Base-by-base conservation (phyloP, 2,797 vertebrate genomes). In the Pseudochirops cupreus region DNA sequence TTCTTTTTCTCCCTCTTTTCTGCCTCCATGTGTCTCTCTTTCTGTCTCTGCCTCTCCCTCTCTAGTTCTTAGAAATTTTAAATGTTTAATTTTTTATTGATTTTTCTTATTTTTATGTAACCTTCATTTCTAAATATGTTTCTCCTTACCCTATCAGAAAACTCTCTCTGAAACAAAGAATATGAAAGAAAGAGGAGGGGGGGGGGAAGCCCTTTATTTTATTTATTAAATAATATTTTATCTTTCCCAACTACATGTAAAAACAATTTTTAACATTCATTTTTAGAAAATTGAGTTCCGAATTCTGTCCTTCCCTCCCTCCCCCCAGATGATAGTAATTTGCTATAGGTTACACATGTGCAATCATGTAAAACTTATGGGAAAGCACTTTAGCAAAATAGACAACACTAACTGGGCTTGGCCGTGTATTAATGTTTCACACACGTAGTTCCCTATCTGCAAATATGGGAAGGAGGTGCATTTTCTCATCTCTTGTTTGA, bases 11-110 rank as follows among this genome's bases (percentile, higher is more conserved):
- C n/a, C n/a, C 18, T 5, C 33, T 39, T 91, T 54, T 57, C 55
- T 91, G 46, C 91, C 28, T 58, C 90, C 28, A 90, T 31, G 39
- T 87, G 26, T 91, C 57, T 11, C 91, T 50, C 13, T 67, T 95
- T 95, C 53, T 95, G 55, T 94, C 93, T 94, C 82, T 87, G 54
- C n/a, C 96, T 28, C 39, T 93, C 50, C 12, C 50, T 91, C 50
- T 94, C 82, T 50, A 87, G 39, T 87, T 87, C 39, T 87, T 46
- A 46, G 46, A 87, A 46, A n/a, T 74, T 74, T n/a, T n/a, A 5
- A 18, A 18, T n/a, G 13, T 74, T 21, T n/a, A 87, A 10, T 39
- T 87, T 87, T 87, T 46, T 46, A 10, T 46, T 82, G n/a, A 9
- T 87, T 87, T 46, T 39, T 46, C 53, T 46, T 46, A 21, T 87